Base-by-base conservation (phyloP, 2,888 invertebrate species). In the Macropis europaea region DNA sequence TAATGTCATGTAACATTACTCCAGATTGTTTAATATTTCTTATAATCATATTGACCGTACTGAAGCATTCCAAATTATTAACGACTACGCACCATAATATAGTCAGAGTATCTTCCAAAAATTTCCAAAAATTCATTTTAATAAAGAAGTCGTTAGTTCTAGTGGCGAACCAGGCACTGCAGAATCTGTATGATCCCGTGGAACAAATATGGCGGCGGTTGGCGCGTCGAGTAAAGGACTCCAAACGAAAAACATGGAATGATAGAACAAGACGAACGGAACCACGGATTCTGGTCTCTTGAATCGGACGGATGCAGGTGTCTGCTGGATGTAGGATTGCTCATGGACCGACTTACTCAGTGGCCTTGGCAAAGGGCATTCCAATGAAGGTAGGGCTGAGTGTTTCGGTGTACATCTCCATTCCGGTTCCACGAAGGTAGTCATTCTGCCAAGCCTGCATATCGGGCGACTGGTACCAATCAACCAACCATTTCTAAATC, bases 381-480 rank as follows among this genome's bases (percentile, higher is more conserved):
- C 97, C 97, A 92, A 97, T 96, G 94, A 99, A 99, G 87, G 98
- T 96, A 85, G 96, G 95, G 92, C 99, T 99, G 92, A 99, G 94
- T 89, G 97, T 97, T 93, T 99, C 98, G 90, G 99, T 99, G 94
- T 99, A 99, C 98, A 99, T 98, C 95, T 99, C 99, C 98, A 99
- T 99, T 90, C 99, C 99, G 88, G 99, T 99, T 91, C 99, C 99
- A 90, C 98, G 95, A 91, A 99, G 95, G 94, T 99, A 99, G 94
- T 99, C 98, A 94, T 99, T 98, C 93, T 98, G 97, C 99, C 99
- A 99, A 91, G 96, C 95, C 92, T 97, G 97, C 94, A 97, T 89
- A 92, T 96, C 96, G 92, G 96, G 96, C 91, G 97, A 97, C 97
- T 98, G 94, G 91, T 90, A 88, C 89, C 87, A 89, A 90, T 89